These are phyloP conservation scores for Rotaria macrura DNA, from an alignment of 2,888 invertebrate species.

Conservation along the genomic window DNA sequence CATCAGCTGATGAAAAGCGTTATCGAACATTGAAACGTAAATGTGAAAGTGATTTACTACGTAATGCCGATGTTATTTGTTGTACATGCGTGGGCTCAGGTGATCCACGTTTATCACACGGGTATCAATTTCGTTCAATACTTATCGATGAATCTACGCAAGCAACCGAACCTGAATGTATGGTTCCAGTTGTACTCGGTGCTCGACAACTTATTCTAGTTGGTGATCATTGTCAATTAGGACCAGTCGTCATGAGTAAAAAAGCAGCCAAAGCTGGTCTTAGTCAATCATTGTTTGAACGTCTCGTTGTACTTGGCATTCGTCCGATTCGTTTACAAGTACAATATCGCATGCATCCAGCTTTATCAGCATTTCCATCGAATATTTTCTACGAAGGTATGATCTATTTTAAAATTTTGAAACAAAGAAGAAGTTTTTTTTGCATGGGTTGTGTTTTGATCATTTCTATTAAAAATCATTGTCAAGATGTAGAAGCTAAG, in stretches of 20 bases:
- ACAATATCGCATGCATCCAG: slow-evolving; percentile 98
- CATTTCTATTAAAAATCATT: too few species aligned
- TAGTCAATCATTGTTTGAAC: slow-evolving; percentile 88
- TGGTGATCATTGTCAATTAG: slow-evolving; percentile 96
- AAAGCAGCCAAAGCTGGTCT: slow-evolving; percentile 92
- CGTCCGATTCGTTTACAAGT: slow-evolving; percentile 83
- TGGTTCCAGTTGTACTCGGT: slow-evolving; percentile 95
- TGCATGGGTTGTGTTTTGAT: too few species aligned
- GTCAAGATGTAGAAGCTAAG: too few species aligned
- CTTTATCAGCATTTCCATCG: slow-evolving; percentile 88
- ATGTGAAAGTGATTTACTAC: slow-evolving; percentile 71
- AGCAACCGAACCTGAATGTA: slow-evolving; percentile 84
- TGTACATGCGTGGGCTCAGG: slow-evolving; percentile 98
- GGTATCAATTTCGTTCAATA: slow-evolving; percentile 82
- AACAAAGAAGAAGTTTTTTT: too few species aligned
- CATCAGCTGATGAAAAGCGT: slow-evolving; percentile 83
- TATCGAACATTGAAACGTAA: slow-evolving; percentile 78
- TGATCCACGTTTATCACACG: slow-evolving; percentile 75
- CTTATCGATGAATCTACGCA: slow-evolving; percentile 94
- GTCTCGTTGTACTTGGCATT: slow-evolving; percentile 88
- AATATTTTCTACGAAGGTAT: slow-evolving; percentile 97
- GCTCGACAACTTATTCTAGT: slow-evolving; percentile 91
- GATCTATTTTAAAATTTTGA: too few species aligned
- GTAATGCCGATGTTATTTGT: slow-evolving; percentile 88
- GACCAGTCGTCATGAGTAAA: slow-evolving; percentile 98